Percentiles rank a stretch among this genome's conserved stretches.
Evolutionary conservation across 37 sponge, comb jelly and placozoan genomes (phyloP).

Genomic region (Aplysina aerophoba): DNA sequence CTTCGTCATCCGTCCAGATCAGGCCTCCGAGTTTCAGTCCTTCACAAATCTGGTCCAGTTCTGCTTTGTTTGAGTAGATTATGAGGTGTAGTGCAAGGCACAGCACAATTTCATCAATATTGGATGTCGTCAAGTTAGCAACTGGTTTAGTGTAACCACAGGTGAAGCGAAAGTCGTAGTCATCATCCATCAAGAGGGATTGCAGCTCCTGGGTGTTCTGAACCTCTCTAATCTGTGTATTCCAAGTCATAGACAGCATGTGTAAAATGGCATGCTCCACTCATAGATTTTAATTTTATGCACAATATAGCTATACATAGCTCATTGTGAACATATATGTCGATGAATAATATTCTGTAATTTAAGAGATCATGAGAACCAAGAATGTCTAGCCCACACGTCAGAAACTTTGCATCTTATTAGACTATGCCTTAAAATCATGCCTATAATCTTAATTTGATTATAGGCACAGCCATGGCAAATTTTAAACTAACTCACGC

Average conservation of each 20-base stretch:
- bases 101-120: not conserved
- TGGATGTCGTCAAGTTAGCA: too few relatives aligned
- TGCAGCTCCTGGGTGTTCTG: not conserved
- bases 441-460: too few relatives aligned
- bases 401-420: too few relatives aligned
- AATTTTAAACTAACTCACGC: too few relatives aligned
- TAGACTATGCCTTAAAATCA: too few relatives aligned
- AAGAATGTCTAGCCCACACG: too few relatives aligned
- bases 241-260: conserved; percentile 16
- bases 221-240: conserved; percentile 11
- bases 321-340: too few relatives aligned
- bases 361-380: too few relatives aligned
- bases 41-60: not conserved
- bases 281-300: not conserved
- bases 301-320: too few relatives aligned
- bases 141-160: not conserved
- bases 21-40: not conserved
- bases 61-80: not conserved
- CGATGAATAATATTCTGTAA: too few relatives aligned
- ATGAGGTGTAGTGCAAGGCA: not conserved
- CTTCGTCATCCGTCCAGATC: conserved; percentile 6
- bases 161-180: not conserved
- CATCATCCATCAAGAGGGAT: not conserved
- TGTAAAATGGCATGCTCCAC: conserved; percentile 22
- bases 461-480: too few relatives aligned